Evolutionary conservation across 2,113 vertebrate genomes (phyloP).

Genomic region (Tor tambroides): DNA sequence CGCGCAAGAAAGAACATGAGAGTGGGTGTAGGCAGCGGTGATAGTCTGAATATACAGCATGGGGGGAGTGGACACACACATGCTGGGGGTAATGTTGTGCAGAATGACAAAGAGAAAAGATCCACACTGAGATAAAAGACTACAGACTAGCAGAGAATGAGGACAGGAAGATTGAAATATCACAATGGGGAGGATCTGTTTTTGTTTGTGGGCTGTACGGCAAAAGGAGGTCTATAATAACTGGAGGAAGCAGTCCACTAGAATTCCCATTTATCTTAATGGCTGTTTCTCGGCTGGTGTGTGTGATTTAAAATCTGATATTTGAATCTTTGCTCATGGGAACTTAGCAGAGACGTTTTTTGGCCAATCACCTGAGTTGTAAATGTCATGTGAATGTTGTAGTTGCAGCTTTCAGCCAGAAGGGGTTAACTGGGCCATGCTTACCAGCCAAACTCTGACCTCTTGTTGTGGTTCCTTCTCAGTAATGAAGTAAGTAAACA

Average conservation of each 20-base stretch:
- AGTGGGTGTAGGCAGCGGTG: slow-evolving; percentile 12
- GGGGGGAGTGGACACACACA: not conserved
- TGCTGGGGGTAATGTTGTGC: slow-evolving; percentile 21
- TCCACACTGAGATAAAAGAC: slow-evolving; percentile 6
- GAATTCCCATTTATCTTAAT: not conserved
- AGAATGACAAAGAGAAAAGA: slow-evolving; percentile 18
- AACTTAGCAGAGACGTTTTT: not conserved
- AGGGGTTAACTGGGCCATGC: not conserved
- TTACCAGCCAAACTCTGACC: not conserved
- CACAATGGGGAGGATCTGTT: not conserved
- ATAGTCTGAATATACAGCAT: not conserved
- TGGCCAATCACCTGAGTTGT: not conserved
- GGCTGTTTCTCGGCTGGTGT: not conserved
- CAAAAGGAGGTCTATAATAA: not conserved
- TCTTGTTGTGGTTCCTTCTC: not conserved
- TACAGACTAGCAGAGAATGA: slow-evolving; percentile 5
- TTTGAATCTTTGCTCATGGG: not conserved
- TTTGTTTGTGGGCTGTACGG: not conserved
- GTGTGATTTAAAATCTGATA: not conserved
- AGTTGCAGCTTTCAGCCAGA: not conserved
- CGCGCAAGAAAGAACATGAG: not conserved
- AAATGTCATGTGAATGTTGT: not conserved
- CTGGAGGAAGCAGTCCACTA: not conserved
- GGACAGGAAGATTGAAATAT: slow-evolving; percentile 28
- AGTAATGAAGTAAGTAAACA: slow-evolving; percentile 37